These are phyloP conservation scores for Pseudopipra pipra DNA, from an alignment of 2,113 vertebrate species.

Conservation along the genomic window DNA sequence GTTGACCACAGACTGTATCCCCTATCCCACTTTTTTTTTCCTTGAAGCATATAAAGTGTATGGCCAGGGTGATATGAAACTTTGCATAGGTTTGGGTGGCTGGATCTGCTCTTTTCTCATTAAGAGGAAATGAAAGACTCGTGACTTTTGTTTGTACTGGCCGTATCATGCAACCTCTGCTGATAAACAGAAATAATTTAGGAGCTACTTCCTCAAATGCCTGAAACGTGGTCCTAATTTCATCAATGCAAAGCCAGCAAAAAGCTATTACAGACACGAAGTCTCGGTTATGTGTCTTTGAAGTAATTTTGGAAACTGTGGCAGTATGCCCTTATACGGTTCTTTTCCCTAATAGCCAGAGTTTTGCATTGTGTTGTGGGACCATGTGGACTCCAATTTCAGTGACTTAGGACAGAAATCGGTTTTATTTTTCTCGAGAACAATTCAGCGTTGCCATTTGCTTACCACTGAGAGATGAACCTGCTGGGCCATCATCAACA, in stretches of 20 bases:
- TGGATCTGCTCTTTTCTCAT: background rate
- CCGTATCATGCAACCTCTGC: background rate
- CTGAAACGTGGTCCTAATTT: background rate
- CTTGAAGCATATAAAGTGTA: background rate
- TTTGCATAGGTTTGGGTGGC: background rate
- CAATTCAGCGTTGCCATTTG: background rate
- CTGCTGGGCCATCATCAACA: background rate
- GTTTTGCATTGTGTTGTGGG: slow-evolving; percentile 4
- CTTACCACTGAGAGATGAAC: background rate
- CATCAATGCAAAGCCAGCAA: background rate
- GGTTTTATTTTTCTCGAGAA: background rate
- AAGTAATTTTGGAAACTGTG: background rate
- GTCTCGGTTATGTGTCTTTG: background rate
- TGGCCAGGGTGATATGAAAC: background rate
- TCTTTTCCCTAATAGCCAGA: background rate
- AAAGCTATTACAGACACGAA: background rate
- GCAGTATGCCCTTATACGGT: background rate
- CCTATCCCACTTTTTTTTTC: background rate
- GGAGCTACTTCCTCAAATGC: slow-evolving; percentile 40
- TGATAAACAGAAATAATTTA: slow-evolving; percentile 24
- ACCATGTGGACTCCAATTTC: background rate
- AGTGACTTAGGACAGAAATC: background rate
- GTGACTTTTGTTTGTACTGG: slow-evolving; percentile 18
- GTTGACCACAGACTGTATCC: background rate
- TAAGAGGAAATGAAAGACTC: slow-evolving; percentile 20